A percentile compares a stretch with the other conserved stretches of the same genome.
These are phyloP conservation scores for Megalops cyprinoides DNA, from an alignment of 2,797 vertebrate genomes.

Conservation along the genomic window DNA sequence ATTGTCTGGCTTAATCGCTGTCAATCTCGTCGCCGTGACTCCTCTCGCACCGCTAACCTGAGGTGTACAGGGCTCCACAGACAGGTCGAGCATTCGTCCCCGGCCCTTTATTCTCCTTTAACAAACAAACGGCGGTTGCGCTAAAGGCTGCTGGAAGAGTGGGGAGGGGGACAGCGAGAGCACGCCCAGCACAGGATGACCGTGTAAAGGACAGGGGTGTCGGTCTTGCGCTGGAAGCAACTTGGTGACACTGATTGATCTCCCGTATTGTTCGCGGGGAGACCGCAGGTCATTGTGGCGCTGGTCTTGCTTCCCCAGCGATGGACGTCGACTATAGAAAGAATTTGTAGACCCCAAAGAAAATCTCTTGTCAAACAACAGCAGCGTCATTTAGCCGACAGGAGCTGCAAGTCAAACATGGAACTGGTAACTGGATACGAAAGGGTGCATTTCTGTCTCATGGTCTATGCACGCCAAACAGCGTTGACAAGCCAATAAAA, in stretches of 20 bases:
- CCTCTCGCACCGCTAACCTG: too few relatives aligned
- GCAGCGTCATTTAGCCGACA: slow-evolving; percentile 19
- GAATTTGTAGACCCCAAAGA: neutral
- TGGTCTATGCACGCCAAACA: neutral
- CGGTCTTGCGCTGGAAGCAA: too few relatives aligned
- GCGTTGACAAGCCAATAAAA: neutral
- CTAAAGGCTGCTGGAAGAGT: too few relatives aligned
- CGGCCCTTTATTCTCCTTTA: too few relatives aligned
- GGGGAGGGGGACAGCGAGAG: too few relatives aligned
- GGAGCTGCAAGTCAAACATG: slow-evolving; percentile 1
- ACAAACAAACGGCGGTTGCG: too few relatives aligned
- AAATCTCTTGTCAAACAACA: slow-evolving; percentile 13
- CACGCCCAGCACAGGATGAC: too few relatives aligned
- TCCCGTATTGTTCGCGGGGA: slow-evolving; percentile 7
- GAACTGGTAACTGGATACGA: slow-evolving; percentile 2
- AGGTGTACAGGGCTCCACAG: too few relatives aligned
- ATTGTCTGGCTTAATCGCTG: neutral
- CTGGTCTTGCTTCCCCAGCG: slow-evolving; percentile 12
- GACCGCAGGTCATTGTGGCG: neutral
- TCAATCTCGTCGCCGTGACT: too few relatives aligned
- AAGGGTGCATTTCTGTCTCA: slow-evolving; percentile 13
- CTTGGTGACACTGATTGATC: neutral
- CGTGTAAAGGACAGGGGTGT: neutral
- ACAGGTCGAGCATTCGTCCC: too few relatives aligned
- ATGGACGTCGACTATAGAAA: slow-evolving; percentile 18